phyloP scores from a whole-genome alignment of 2,113 vertebrate species.

The Sapajus apella region DNA sequence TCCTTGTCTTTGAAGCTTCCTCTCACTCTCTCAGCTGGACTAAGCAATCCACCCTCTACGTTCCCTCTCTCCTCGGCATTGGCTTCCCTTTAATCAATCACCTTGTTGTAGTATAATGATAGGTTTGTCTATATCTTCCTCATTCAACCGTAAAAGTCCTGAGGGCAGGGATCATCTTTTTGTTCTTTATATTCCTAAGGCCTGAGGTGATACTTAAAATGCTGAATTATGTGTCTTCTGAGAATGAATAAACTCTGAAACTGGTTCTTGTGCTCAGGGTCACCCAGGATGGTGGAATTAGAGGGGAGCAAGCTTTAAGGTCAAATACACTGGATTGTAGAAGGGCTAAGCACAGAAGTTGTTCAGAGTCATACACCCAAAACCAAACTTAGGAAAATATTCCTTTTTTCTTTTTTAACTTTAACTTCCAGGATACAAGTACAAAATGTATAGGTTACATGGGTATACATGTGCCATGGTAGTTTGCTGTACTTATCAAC shows the following conservation, averaged over 20 bases:
- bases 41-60: background rate
- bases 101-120: constrained; percentile 43
- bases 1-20: constrained; percentile 50
- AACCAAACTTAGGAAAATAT: background rate
- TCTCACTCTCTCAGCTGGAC: background rate
- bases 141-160: constrained; percentile 36
- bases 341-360: background rate
- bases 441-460: too few species aligned
- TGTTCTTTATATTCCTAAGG: background rate
- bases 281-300: background rate
- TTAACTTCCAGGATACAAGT: too few species aligned
- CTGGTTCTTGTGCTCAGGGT: background rate
- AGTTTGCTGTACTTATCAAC: too few species aligned
- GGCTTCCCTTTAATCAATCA: constrained; percentile 48
- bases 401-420: background rate
- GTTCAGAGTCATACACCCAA: background rate
- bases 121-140: constrained; percentile 49
- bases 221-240: background rate
- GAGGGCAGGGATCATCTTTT: background rate
- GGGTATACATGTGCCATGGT: too few species aligned
- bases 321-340: background rate
- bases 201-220: background rate
- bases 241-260: background rate
- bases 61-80: background rate
- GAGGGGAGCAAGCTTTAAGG: background rate